Base-by-base conservation (phyloP, 2,797 vertebrate species). In the Microcaecilia unicolor region DNA sequence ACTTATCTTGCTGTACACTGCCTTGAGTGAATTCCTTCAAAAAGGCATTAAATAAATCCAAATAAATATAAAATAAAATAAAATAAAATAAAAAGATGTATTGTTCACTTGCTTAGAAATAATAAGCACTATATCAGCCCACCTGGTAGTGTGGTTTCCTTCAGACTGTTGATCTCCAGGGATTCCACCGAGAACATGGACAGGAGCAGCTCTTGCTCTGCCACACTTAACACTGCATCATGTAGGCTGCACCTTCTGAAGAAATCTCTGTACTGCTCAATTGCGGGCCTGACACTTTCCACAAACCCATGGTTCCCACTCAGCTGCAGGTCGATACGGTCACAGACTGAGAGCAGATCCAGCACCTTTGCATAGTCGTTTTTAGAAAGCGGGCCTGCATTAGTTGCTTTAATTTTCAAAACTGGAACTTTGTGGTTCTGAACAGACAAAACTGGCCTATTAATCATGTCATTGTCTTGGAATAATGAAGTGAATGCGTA, bases 161-260 rank as follows among this genome's bases (percentile, higher is more conserved):
- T 21, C 10, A n/a, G n/a, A n/a, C n/a, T n/a, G n/a, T 10, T 25
- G 23, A 67, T 13, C 9, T 45, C 20, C 7, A 69, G 48, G 18
- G 41, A 43, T 25, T 55, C 51, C 43, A 69, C 27, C 23, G 46
- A 38, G 31, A 40, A n/a, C 36, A 69, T 54, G 8, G 19, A 13
- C 21, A 64, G 58, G 19, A 72, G 44, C 29, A 60, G 12, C 22
- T 51, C 25, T 34, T 57, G 48, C 22, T 64, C 60, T 2, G 14
- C 25, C 15, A 8, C 4, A n/a, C 30, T 52, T 24, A 63, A 40
- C 15, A 40, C 28, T 7, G 3, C 15, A 0, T 7, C 3, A 3
- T 1, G 1, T 15, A 71, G 11, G 28, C 15, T 16, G 8, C 36
- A 31, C 28, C 28, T 39, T 35, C 28, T 58, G 39, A 68, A 54